Evolutionary conservation across 2,797 vertebrate genomes (phyloP).

Genomic region (Cottoperca gobio): DNA sequence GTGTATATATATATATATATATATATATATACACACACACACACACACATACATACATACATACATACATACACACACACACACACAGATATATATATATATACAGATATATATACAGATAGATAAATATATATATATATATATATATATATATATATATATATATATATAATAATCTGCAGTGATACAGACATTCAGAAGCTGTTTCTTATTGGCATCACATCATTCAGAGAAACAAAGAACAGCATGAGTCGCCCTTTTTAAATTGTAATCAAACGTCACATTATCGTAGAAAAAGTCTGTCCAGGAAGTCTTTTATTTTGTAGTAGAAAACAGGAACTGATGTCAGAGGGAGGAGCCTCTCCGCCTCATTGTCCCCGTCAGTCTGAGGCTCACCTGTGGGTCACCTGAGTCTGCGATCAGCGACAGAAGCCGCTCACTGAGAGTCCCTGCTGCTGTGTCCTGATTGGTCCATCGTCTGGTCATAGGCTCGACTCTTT

Average conservation of each 20-base stretch:
- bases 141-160: no score
- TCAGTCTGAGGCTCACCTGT: slow-evolving; percentile 1
- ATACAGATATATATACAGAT: no score
- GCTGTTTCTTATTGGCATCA: slow-evolving; percentile 94
- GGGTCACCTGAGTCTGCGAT: neutral
- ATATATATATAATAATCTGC: neutral
- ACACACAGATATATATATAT: no score
- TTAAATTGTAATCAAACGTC: slow-evolving; percentile 89
- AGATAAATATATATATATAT: no score
- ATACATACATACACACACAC: no score
- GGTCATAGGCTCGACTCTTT: slow-evolving; percentile 98
- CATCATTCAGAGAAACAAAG: slow-evolving; percentile 89
- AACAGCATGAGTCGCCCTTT: slow-evolving; percentile 82
- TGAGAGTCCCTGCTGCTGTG: slow-evolving; percentile 20
- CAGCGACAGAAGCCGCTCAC: neutral
- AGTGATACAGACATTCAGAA: slow-evolving; percentile 96
- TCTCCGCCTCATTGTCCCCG: neutral
- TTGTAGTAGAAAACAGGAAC: slow-evolving; percentile 35
- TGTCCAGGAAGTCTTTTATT: slow-evolving; percentile 78
- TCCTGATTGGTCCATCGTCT: slow-evolving; percentile 73
- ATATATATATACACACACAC: no score
- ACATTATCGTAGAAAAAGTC: slow-evolving; percentile 64
- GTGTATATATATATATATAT: no score
- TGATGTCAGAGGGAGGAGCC: slow-evolving; percentile 19
- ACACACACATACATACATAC: no score